A percentile compares a stretch with the other conserved stretches of the same genome.
phyloP scores from a whole-genome alignment of 2,797 vertebrate genomes.

The Lepilemur ruficaudatus region DNA sequence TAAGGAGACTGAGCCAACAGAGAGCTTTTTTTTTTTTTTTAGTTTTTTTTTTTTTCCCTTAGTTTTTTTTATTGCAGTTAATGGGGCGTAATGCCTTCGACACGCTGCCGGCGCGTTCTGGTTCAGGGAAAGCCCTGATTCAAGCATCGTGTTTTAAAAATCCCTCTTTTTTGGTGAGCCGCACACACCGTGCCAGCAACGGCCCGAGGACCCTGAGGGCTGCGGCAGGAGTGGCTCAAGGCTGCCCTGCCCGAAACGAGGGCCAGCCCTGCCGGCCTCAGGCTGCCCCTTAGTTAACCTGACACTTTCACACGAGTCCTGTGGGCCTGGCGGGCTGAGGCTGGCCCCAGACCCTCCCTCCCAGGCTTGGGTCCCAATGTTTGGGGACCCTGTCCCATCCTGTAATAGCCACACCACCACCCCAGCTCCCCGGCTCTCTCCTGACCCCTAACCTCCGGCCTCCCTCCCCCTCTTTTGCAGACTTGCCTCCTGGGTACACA shows the following conservation, averaged over 20 bases:
- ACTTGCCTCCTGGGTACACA: constrained; percentile 91
- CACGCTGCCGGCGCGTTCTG: background rate
- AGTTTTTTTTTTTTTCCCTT: background rate
- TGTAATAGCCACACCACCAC: fast-evolving
- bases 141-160: background rate
- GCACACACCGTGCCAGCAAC: background rate
- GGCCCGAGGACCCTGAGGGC: background rate
- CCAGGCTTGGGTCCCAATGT: background rate
- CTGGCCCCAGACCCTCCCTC: too few species aligned
- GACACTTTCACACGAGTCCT: background rate
- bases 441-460: constrained; percentile 65
- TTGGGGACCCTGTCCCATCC: background rate
- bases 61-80: constrained; percentile 16
- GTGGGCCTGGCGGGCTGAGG: background rate
- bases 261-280: background rate
- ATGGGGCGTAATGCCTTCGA: constrained; percentile 27
- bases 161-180: background rate
- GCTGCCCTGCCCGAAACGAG: background rate
- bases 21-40: background rate
- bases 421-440: background rate
- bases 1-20: constrained; percentile 11
- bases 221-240: fast-evolving
- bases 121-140: constrained; percentile 19
- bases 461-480: constrained; percentile 79
- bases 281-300: too few species aligned